Conservation (phyloP, 2,113 vertebrate species). For the Tympanuchus pallidicinctus region DNA sequence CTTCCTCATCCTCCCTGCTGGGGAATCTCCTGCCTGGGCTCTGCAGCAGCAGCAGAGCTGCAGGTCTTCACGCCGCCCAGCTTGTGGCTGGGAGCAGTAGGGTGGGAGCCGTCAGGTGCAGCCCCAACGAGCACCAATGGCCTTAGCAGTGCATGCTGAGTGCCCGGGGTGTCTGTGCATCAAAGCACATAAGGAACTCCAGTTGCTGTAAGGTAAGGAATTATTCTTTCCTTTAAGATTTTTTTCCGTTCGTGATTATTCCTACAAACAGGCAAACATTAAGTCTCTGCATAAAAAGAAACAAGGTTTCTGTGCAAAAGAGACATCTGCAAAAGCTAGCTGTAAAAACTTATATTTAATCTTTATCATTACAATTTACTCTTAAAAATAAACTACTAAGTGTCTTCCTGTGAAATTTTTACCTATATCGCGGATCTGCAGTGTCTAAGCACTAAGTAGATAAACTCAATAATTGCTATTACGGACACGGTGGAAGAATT, state of each 20-base stretch:
- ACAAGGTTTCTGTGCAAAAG: not conserved
- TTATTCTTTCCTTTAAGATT: not conserved
- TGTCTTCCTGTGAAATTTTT: not conserved
- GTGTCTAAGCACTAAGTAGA: not conserved
- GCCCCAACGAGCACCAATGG: not conserved
- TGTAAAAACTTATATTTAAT: not conserved
- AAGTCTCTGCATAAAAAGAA: not conserved
- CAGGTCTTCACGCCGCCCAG: not conserved
- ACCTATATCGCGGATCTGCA: not conserved
- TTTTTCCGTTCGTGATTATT: not conserved
- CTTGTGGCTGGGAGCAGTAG: not conserved
- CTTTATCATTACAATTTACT: not conserved
- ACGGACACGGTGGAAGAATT: not conserved
- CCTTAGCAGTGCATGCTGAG: not conserved
- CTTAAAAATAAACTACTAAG: not conserved
- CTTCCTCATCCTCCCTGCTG: not conserved
- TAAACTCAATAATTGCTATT: not conserved
- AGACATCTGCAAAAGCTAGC: not conserved
- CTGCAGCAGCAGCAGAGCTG: not conserved
- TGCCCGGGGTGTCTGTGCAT: constrained; percentile 21
- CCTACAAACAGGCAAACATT: not conserved
- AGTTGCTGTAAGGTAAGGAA: constrained; percentile 12
- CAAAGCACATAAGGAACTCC: not conserved
- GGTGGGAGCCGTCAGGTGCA: not conserved
- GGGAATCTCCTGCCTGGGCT: not conserved